Conservation (phyloP, 2,888 invertebrate species). For the Drymonia ruficornis region DNA sequence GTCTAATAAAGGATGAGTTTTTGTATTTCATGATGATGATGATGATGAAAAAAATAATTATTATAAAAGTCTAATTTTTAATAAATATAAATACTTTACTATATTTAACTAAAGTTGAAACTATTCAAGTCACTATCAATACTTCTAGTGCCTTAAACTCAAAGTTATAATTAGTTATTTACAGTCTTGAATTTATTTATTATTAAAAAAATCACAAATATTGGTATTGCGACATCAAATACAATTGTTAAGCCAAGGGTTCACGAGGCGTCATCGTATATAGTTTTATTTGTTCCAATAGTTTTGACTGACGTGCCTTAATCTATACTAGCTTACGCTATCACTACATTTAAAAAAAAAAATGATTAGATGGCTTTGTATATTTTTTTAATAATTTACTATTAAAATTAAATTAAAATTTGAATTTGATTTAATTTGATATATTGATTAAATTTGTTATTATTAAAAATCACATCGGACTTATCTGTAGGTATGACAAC, state of each 20-base stretch:
- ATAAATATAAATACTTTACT: slow-evolving; percentile 3
- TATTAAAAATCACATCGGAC: too few relatives aligned
- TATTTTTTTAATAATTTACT: too few relatives aligned
- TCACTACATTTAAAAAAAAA: too few relatives aligned
- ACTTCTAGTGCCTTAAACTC: slow-evolving; percentile 21
- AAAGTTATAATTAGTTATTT: slow-evolving; percentile 48
- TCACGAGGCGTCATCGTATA: slow-evolving; percentile 15
- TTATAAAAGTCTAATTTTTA: slow-evolving; percentile 1
- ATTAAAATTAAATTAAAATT: too few relatives aligned
- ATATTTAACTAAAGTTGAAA: not conserved
- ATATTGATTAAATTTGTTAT: too few relatives aligned
- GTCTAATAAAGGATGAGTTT: not conserved
- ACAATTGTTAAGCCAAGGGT: slow-evolving; percentile 15
- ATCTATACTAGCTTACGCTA: too few relatives aligned
- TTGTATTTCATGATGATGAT: slow-evolving; percentile 8
- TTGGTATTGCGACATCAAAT: slow-evolving; percentile 30
- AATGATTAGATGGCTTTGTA: too few relatives aligned
- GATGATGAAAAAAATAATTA: slow-evolving; percentile 9
- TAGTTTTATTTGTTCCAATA: too few relatives aligned
- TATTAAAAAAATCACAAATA: slow-evolving; percentile 36
- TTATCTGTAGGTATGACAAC: not conserved
- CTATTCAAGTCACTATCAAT: slow-evolving; percentile 20
- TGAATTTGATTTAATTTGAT: too few relatives aligned
- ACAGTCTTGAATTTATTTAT: slow-evolving; percentile 56
- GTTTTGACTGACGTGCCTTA: too few relatives aligned